Evolutionary conservation across 1,140 invertebrate genomes (phyloP), one percentile per base, ranked within the genome.

Genomic region (Dendrolimus punctatus): DNA sequence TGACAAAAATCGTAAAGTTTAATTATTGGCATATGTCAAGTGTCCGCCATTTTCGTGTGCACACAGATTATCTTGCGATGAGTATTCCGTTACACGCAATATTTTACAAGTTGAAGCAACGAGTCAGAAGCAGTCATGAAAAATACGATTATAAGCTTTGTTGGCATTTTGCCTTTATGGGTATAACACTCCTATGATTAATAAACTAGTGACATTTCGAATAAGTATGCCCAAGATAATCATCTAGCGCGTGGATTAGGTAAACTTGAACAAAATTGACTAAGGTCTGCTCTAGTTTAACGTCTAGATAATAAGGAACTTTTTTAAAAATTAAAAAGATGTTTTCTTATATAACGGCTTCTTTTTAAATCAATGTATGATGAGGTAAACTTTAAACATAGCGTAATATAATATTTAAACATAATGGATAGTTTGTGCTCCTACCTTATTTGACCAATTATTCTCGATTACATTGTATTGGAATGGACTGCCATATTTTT

Each of bases 261-360:
- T 76, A 73, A 62, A 51, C 66, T 51, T 50, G 60, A 58, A 49
- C 64, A 62, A 67, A 68, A 60, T 71, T 71, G 72, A 71, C 73
- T 75, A 73, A 71, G 76, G 76, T 83, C 67, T 72, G 80, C 76
- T 23, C 23, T 85, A 82, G 80, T 63, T 69, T 70, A 78, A 82
- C 57, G 76, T 68, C 55, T 85, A 85, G 79, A 56, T 50, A 68
- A 62, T 85, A 83, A 85, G 77, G 77, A 40, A 59, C 75, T 82
- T 82, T 85, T 85, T 81, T 80, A 75, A 82, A 75, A 62, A 73
- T 37, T 37, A 39, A 53, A 72, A 68, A 65, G 72, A 76, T 85
- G 67, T 81, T 82, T 85, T 83, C 71, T 82, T 81, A 73, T 77
- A 68, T 81, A 83, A 80, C 65, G 56, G 81, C 81, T 85, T 85